Base-by-base conservation (phyloP, 2,888 invertebrate genomes). In the Linnaemya vulpina region DNA sequence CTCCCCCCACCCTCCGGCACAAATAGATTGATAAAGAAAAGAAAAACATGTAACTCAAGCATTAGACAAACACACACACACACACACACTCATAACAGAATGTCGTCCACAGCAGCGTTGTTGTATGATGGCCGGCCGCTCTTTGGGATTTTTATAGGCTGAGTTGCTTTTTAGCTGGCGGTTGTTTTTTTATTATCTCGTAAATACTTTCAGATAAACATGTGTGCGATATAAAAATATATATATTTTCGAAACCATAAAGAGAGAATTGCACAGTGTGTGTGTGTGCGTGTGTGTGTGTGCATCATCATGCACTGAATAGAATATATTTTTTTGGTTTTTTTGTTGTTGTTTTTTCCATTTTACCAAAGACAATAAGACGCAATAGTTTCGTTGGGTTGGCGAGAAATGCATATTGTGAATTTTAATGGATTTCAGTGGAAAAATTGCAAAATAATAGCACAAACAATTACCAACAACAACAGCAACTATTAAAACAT, bases 371-470 rank as follows among this genome's bases (percentile, higher is more conserved):
- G 74, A 83, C 71, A 71, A 60, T 78, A 79, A 83, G 83, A 83
- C 78, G 83, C 75, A 83, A 75, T 79, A 58, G 60, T 22, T 49
- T 70, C 22, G 70, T 63, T 76, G 58, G 40, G 22, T 15, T 70
- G 58, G n/a, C 70, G 55, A 63, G 40, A 65, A 78, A 75, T 67
- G 49, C 79, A 83, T 79, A 71, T 79, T 63, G 79, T 83, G 83
- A 70, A 83, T 83, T 79, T 79, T 75, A 83, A 83, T 83, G 79
- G 38, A 83, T 79, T 79, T 83, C 83, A 79, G 65, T 79, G 75
- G 79, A 83, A 83, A 79, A 74, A 70, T 51, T 79, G 51, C 79
- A 58, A 67, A 79, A 60, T 60, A 51, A 51, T 35, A 46, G 67
- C 74, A 63, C 17, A 17, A 46, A 55, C 43, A 20, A 70, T 25